Evolutionary conservation across 2,888 invertebrate genomes (phyloP), one percentile per base, ranked within the genome.

Genomic region (Sipha maydis): DNA sequence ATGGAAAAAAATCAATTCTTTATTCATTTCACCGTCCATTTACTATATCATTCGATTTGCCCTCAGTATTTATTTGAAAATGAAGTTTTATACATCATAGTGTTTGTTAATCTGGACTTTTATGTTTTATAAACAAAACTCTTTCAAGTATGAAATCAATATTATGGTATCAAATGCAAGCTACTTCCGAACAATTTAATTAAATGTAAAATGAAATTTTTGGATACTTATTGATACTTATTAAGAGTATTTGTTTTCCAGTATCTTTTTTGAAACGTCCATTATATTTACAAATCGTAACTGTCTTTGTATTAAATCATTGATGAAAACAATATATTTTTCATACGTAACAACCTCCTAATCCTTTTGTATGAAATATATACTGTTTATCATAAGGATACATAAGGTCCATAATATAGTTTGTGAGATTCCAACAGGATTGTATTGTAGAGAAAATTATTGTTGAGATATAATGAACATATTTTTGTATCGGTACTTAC

Each of bases 1-100:
- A 34, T 0, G 25, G n/a, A 17, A 54, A 34, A n/a, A 34, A 83
- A 83, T 34, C 71, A 8, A 56, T 73, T 80, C 38, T 9, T 73
- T 19, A 54, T 83, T 83, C 14, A 48, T 83, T 83, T 83, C 31
- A 3, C 54, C 34, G 25, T 73, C 4, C n/a, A 28, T 54, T 83
- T n/a, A 48, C 9, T 73, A 17, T 56, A 61, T 80, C 38, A 61
- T 67, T 56, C n/a, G n/a, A 17, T 31, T 67, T 21, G 17, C 17
- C 61, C 21, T 3, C 61, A 38, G 14, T 75, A 38, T 75, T 75
- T 75, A 21, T 38, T 38, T 25, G 75, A 38, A 75, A 75, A 34
- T 8, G 25, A 25, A 75, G 21, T 75, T 38, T 28, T 31, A 31
- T 75, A 8, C 11, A 48, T 38, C 17, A 21, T 38, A 1, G 21